A percentile compares a stretch with the other conserved stretches of the same genome.
Evolutionary conservation across 2,113 vertebrate species (phyloP).

Genomic region (Hassar affinis): DNA sequence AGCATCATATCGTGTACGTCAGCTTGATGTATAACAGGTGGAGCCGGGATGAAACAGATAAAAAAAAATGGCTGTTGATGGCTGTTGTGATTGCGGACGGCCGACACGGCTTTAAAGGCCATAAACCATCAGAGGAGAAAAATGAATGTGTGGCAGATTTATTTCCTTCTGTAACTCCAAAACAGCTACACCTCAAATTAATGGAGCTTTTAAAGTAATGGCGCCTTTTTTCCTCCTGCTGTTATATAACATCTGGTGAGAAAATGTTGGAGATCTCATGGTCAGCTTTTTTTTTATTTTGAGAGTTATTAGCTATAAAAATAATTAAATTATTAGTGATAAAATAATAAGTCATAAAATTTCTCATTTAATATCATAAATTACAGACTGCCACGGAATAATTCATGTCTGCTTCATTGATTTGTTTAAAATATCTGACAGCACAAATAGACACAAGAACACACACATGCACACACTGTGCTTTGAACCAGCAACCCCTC

Average conservation of each 20-base stretch:
- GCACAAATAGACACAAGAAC: conserved; percentile 7
- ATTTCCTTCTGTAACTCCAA: conserved; percentile 19
- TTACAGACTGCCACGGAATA: background rate
- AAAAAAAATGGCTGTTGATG: background rate
- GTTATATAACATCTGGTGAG: conserved; percentile 19
- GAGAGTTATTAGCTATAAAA: background rate
- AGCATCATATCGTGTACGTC: conserved; percentile 23
- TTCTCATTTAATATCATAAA: background rate
- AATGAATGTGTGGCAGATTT: conserved; percentile 14
- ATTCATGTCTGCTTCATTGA: background rate
- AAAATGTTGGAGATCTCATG: background rate
- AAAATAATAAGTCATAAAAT: too few species aligned
- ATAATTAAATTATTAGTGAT: too few species aligned
- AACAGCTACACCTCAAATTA: conserved; percentile 43
- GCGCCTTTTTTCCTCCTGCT: background rate
- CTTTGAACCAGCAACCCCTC: conserved; percentile 16
- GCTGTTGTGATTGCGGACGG: background rate
- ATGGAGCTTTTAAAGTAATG: conserved; percentile 20
- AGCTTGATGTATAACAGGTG: conserved; percentile 14
- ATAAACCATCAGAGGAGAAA: conserved; percentile 16
- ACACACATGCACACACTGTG: conserved; percentile 30
- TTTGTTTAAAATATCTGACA: conserved; percentile 6
- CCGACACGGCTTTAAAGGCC: background rate
- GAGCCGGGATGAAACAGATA: background rate
- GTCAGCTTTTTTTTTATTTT: background rate